Base-by-base conservation (phyloP, 2,113 vertebrate species). In the Labrus mixtus region DNA sequence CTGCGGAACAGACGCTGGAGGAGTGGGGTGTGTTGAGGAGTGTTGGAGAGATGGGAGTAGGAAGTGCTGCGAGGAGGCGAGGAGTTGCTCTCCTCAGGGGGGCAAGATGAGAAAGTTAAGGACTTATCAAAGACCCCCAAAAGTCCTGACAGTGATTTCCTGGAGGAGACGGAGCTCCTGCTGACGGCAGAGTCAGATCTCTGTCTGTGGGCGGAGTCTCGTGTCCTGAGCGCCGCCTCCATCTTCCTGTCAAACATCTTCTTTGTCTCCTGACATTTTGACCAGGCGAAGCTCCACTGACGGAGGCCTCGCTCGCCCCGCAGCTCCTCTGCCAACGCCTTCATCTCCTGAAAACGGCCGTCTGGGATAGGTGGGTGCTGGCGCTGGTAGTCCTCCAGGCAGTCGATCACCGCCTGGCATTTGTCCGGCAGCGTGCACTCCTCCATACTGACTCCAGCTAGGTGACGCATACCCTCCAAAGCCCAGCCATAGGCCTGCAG, bases 401-500 rank as follows among this genome's bases (percentile, higher is more conserved):
- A 65, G 81, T 69, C 84, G 77, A 90, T 92, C 73, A 81, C 89
- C 16, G 81, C 76, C 37, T 51, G 68, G 73, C 86, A 89, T 67
- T 79, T 83, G 13, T 90, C 83, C 0, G 88, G 89, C 68, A 62
- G 65, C 10, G 70, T 51, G 78, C 88, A 89, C 3, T 89, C 86
- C 67, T 92, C 88, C 88, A 85, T 89, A 0, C 50, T 85, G 73
- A 92, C 13, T 0, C 22, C 73, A 0, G 89, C 89, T 13, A 92
- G 82, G 22, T 80, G 89, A 20, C 83, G 91, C 88, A 89, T 83
- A 0, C 89, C 86, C 58, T 86, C 81, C 67, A 89, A 11, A 4
- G 91, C 88, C 89, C 91, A 89, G 53, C 85, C 83, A 55, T 87
- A 90, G 1, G 84, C 90, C 90, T 91, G 80, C 54, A 56, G 19